phyloP scores from a whole-genome alignment of 2,113 vertebrate species.

The Hystrix brachyura region DNA sequence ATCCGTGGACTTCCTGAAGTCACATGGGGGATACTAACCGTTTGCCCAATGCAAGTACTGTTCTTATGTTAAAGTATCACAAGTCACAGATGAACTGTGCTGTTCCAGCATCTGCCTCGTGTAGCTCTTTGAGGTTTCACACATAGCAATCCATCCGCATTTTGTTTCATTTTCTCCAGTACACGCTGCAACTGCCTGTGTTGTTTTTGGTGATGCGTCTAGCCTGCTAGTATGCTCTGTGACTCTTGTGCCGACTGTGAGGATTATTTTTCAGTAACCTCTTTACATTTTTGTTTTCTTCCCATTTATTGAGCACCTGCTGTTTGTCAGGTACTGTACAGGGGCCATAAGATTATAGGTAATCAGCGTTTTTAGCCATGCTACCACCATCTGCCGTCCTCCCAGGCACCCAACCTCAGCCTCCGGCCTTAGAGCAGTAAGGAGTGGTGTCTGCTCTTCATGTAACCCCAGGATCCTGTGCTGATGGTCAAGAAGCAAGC shows the following conservation, averaged over 20 bases:
- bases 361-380: neutral
- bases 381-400: neutral
- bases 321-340: neutral
- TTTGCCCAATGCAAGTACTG: neutral
- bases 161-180: slow-evolving; percentile 58
- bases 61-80: neutral
- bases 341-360: neutral
- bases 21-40: neutral
- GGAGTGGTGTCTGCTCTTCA: slow-evolving; percentile 17
- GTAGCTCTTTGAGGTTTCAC: neutral
- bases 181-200: neutral
- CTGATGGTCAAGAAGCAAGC: neutral
- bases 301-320: slow-evolving; percentile 39
- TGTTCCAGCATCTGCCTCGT: neutral
- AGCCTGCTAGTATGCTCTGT: slow-evolving; percentile 54
- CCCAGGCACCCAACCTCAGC: neutral
- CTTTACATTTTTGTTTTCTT: slow-evolving; percentile 46
- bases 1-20: neutral
- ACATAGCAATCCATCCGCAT: neutral
- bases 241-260: slow-evolving; percentile 43
- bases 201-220: neutral
- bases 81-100: neutral
- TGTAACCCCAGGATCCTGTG: neutral
- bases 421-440: neutral
- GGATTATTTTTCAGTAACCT: slow-evolving; percentile 39